These are phyloP conservation scores for Xyrichtys novacula DNA, from an alignment of 2,797 vertebrate species.

Conservation along the genomic window DNA sequence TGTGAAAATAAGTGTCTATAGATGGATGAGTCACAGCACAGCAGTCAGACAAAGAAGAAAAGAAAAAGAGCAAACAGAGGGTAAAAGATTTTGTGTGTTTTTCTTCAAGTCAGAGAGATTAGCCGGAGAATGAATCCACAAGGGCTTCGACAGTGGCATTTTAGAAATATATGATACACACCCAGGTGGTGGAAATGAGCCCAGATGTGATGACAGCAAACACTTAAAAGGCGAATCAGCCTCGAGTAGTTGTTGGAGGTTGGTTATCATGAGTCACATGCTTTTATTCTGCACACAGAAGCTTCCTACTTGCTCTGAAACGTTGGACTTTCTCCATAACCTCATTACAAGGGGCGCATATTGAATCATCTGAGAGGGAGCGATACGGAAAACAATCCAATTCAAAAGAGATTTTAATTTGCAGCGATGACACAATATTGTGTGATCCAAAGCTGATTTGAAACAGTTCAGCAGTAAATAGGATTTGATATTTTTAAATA, in stretches of 20 bases:
- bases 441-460: neutral
- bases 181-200: constrained; percentile 32
- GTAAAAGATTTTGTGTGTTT: constrained; percentile 46
- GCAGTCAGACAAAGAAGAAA: constrained; percentile 47
- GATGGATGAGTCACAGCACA: constrained; percentile 68
- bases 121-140: constrained; percentile 32
- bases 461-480: neutral
- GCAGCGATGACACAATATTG: neutral
- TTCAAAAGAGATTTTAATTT: neutral
- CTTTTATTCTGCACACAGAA: neutral
- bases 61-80: constrained; percentile 57
- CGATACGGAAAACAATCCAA: neutral
- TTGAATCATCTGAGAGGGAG: neutral
- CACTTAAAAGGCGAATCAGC: constrained; percentile 20
- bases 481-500: neutral
- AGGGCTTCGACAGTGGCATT: constrained; percentile 43
- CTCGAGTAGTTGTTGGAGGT: neutral
- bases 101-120: constrained; percentile 53
- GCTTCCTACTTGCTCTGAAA: constrained; percentile 3
- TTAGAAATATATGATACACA: constrained; percentile 25
- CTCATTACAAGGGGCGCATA: neutral
- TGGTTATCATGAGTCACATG: constrained; percentile 24
- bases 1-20: constrained; percentile 64
- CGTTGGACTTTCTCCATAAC: constrained; percentile 6
- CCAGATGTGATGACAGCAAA: constrained; percentile 34